These are phyloP conservation scores for Gopherus flavomarginatus DNA, from an alignment of 2,113 vertebrate species.

Conservation along the genomic window DNA sequence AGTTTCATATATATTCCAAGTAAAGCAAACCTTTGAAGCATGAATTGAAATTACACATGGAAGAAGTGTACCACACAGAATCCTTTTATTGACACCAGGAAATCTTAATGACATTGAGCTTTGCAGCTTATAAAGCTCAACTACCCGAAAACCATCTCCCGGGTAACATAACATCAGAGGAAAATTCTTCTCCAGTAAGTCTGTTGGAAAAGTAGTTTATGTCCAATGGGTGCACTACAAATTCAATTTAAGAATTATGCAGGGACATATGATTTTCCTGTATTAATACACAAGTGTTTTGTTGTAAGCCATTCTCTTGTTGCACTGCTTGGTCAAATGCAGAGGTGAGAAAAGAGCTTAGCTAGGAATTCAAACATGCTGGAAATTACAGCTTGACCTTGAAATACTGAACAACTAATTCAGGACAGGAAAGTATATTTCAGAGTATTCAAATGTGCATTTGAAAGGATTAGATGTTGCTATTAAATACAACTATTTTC, in stretches of 20 bases:
- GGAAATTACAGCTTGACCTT: background rate
- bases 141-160: constrained; percentile 12
- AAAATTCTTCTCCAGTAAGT: background rate
- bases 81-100: constrained; percentile 1
- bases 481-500: background rate
- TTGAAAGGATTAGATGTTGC: background rate
- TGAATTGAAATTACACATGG: constrained; percentile 25
- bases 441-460: background rate
- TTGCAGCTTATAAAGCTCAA: constrained; percentile 20
- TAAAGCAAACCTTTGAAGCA: background rate
- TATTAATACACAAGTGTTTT: background rate
- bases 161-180: background rate
- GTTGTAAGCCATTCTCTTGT: background rate
- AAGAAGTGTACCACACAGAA: constrained; percentile 9
- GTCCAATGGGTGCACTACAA: background rate
- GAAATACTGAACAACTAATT: background rate
- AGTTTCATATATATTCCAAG: background rate
- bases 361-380: background rate
- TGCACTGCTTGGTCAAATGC: background rate
- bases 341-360: background rate
- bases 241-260: background rate
- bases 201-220: background rate
- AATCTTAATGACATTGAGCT: constrained; percentile 20
- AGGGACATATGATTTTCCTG: background rate
- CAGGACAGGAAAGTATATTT: background rate